phyloP scores from a whole-genome alignment of 2,888 invertebrate genomes.

The Heteromyza rotundicornis region DNA sequence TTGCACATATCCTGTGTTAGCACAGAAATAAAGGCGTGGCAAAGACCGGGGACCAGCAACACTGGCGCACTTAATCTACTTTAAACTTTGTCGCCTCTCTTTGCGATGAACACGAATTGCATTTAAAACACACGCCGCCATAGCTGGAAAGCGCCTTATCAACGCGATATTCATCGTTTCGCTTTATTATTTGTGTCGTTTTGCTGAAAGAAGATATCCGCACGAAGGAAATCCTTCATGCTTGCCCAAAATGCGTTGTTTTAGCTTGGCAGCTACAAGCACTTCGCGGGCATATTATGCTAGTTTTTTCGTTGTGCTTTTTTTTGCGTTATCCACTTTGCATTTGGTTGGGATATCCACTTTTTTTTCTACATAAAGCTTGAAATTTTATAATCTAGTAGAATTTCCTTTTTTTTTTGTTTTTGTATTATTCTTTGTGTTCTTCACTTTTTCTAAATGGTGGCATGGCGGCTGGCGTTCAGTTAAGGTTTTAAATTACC shows the following conservation, averaged over 20 bases:
- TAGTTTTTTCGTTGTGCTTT: not conserved
- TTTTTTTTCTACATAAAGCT: slow-evolving; percentile 26
- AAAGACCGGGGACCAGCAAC: slow-evolving; percentile 12
- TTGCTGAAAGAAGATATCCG: slow-evolving; percentile 37
- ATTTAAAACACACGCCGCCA: slow-evolving; percentile 32
- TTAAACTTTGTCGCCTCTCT: slow-evolving; percentile 47
- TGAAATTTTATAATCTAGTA: slow-evolving; percentile 32
- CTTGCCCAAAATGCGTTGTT: slow-evolving; percentile 23
- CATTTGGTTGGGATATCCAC: slow-evolving; percentile 40
- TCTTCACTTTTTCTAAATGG: slow-evolving; percentile 18
- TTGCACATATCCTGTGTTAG: slow-evolving; percentile 33
- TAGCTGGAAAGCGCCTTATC: not conserved
- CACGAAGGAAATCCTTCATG: slow-evolving; percentile 46
- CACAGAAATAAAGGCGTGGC: slow-evolving; percentile 8
- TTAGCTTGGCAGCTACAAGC: slow-evolving; percentile 14
- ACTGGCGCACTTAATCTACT: slow-evolving; percentile 49
- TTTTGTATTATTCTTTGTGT: slow-evolving; percentile 24
- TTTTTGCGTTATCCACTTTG: slow-evolving; percentile 47
- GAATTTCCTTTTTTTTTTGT: slow-evolving; percentile 14
- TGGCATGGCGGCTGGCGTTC: slow-evolving; percentile 1
- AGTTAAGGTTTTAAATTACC: not conserved
- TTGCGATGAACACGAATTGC: slow-evolving; percentile 43
- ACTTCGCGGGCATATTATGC: slow-evolving; percentile 1
- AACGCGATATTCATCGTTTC: slow-evolving; percentile 11
- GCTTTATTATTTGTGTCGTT: slow-evolving; percentile 16